Evolutionary conservation across 1,140 invertebrate species (phyloP), one percentile per base, ranked within the genome.

Genomic region (Drosophila takahashii): DNA sequence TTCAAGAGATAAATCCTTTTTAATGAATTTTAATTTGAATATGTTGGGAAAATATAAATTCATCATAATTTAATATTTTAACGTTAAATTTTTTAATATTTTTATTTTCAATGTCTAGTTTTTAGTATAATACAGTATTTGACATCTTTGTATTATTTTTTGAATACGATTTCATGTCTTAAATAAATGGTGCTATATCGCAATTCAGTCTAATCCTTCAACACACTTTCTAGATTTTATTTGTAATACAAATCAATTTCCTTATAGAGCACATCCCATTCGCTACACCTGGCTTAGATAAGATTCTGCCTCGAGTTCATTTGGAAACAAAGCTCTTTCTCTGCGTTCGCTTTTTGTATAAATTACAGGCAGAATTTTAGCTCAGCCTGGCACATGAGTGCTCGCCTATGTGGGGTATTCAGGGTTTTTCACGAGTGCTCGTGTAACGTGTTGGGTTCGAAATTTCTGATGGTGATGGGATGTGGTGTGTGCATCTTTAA

Each of bases 311-410:
- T n/a, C 45, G 36, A 64, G 78, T 81, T 80, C 77, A 80, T 80
- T 80, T 70, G 48, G 42, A 44, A 79, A 72, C 65, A 71, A 76
- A 74, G 53, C 69, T 64, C 39, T 27, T 16, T 54, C 47, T 47
- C 52, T 42, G 71, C 48, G 57, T 39, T 76, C 52, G 32, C 60
- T 66, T 76, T 76, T 77, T 77, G 74, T 74, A 80, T 79, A 79
- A 79, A 75, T 75, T 80, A 70, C 62, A 69, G 78, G 15, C 77
- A 70, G 60, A 72, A 59, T 34, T 62, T 76, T 61, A 48, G 47
- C 60, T 57, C 27, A 56, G 34, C 66, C 15, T 13, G 50, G 34
- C 26, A n/a, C 50, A 16, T 10, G 51, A 56, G 58, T 41, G 44
- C 50, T 62, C 45, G 18, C 32, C 47, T 59, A 59, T 32, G 42